Conservation (phyloP, 2,113 vertebrate species). For the Cavia aperea region DNA sequence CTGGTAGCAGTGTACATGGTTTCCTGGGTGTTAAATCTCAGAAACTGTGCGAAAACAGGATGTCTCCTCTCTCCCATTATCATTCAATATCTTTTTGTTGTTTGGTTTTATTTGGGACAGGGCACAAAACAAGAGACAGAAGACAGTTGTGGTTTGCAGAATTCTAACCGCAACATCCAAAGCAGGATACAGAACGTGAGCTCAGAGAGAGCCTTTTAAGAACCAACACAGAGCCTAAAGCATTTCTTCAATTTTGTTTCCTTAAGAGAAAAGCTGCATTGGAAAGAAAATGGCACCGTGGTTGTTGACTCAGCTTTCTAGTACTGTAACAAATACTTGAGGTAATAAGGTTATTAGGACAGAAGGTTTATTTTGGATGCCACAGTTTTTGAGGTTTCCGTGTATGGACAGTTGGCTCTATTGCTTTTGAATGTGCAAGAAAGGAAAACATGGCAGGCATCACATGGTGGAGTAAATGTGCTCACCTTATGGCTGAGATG, state of each 20-base stretch:
- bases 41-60: neutral
- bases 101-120: neutral
- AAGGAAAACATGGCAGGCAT: no score
- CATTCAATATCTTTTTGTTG: neutral
- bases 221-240: neutral
- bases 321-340: neutral
- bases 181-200: neutral
- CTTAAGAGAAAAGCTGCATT: neutral
- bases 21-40: neutral
- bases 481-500: neutral
- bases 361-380: neutral
- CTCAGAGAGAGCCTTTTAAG: neutral
- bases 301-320: neutral
- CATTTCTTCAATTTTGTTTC: conserved; percentile 8
- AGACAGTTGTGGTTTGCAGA: neutral
- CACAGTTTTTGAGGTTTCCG: neutral
- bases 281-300: neutral
- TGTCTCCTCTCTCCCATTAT: neutral
- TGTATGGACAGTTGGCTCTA: neutral
- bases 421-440: neutral
- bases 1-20: neutral
- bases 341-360: neutral
- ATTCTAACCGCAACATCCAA: neutral
- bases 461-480: neutral
- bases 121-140: neutral